Evolutionary conservation across 2,888 invertebrate genomes (phyloP), one percentile per base, ranked within the genome.

Genomic region (Cyaniris semiargus): DNA sequence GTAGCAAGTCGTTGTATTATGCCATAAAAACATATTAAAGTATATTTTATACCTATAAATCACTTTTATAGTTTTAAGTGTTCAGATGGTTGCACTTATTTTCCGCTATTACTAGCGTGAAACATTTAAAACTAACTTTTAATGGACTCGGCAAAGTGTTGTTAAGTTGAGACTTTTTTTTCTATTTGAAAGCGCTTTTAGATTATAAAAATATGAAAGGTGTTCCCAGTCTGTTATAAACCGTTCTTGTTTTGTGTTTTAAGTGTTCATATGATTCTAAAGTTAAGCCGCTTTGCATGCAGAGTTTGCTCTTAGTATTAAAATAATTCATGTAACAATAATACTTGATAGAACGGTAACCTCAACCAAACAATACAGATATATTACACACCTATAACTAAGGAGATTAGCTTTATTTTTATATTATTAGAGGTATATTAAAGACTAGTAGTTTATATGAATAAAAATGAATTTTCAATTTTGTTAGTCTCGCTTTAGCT

Each of bases 121-220:
- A 66, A 66, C 66, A 66, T 27, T 66, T 31, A 66, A 66, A 66
- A 27, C 66, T 66, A 66, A 66, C 66, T 66, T 66, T 66, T 66
- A 66, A 66, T 66, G 66, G 66, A 66, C 66, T 66, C 66, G 4
- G 15, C 18, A 23, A 66, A 66, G 27, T 66, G 66, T 66, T 66
- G 66, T 66, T 31, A 66, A 66, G 66, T 66, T 66, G 66, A 31
- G 15, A 31, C 66, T 44, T 44, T 66, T 60, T 66, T 66, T 66
- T 27, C 60, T 66, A 31, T 66, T 66, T 66, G 18, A 66, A 66
- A 31, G 15, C 31, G 31, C 66, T 66, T 66, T 66, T 66, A 15
- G 1, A 66, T 27, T 66, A 66, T 66, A 66, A 66, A 15, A 66
- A 44, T 44, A 44, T 44, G 13, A 66, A 66, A 66, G 18, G 66